Base-by-base conservation (phyloP, 2,113 vertebrate genomes). In the Chaetura pelagica region DNA sequence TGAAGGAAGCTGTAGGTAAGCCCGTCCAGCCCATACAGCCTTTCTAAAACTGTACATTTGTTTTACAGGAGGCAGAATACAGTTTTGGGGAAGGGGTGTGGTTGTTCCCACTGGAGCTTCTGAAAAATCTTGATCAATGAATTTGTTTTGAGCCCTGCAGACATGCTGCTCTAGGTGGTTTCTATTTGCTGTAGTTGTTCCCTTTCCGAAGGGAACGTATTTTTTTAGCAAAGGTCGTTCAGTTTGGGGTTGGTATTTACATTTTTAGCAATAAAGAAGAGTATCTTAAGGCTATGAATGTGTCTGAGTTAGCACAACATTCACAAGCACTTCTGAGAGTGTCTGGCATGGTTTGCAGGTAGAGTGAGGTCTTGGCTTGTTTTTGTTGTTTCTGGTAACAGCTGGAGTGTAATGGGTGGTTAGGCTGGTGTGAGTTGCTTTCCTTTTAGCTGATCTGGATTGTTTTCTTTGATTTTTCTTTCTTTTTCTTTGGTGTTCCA, bases 361-460 rank as follows among this genome's bases (percentile, higher is more conserved):
- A 90, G 71, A 83, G 24, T 38, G 46, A 82, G 49, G 20, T 27
- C n/a, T 89, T 74, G 63, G 58, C 61, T 91, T 87, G 16, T 21
- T 66, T 93, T 76, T 71, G n/a, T 38, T 67, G 20, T 80, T 84
- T 64, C 81, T 59, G 24, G 16, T 79, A 75, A 59, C 40, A 34
- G 30, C 68, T 87, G 64, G 29, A 87, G 42, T 38, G 23, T 46
- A 55, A 51, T 2, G 22, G 57, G 19, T 75, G 27, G 30, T 67
- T 67, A 77, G 48, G 9, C 23, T 78, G 21, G 12, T 48, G 26
- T 26, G 38, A 11, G 15, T 67, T 77, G 57, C 24, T 76, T 58
- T 78, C 66, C 58, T 84, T 82, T 75, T 74, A 63, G 34, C 13
- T 76, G 35, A 44, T 72, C 27, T 42, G 27, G 49, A 27, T 54